Percentiles rank a stretch among this genome's conserved stretches.
Evolutionary conservation across 2,888 invertebrate species (phyloP).

Genomic region (Theretra japonica): DNA sequence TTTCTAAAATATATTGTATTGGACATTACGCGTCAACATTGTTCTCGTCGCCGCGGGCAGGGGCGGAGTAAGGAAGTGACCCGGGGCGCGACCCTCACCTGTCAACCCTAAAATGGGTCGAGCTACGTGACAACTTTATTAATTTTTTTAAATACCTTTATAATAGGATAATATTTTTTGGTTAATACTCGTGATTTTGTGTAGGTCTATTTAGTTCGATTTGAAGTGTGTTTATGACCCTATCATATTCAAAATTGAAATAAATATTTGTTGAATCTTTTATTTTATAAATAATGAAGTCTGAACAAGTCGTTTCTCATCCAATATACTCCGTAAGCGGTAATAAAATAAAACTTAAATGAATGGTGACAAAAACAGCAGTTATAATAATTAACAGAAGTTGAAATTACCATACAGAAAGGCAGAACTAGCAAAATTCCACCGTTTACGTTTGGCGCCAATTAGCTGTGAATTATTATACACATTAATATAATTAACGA

Average conservation of each 20-base stretch:
- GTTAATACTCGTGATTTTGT: neutral
- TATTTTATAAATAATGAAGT: no score
- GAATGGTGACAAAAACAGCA: neutral
- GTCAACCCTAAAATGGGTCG: neutral
- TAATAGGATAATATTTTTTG: neutral
- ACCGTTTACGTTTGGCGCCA: neutral
- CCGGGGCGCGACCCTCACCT: slow-evolving; percentile 5
- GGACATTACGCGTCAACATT: slow-evolving; percentile 6
- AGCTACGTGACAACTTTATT: neutral
- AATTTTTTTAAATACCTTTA: neutral
- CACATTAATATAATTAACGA: neutral
- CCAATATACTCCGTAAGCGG: no score
- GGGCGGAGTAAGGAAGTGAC: neutral
- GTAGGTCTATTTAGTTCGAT: no score
- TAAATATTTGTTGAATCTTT: no score
- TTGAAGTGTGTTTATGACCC: no score
- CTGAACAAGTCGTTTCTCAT: no score
- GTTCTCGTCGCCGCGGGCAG: neutral
- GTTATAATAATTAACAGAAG: neutral
- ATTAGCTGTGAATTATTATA: neutral
- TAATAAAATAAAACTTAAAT: no score
- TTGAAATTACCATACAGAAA: neutral
- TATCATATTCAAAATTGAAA: no score
- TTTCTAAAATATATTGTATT: neutral
- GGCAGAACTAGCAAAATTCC: neutral